Base-by-base conservation (phyloP, 2,113 vertebrate genomes). In the Catharus fuscescens region DNA sequence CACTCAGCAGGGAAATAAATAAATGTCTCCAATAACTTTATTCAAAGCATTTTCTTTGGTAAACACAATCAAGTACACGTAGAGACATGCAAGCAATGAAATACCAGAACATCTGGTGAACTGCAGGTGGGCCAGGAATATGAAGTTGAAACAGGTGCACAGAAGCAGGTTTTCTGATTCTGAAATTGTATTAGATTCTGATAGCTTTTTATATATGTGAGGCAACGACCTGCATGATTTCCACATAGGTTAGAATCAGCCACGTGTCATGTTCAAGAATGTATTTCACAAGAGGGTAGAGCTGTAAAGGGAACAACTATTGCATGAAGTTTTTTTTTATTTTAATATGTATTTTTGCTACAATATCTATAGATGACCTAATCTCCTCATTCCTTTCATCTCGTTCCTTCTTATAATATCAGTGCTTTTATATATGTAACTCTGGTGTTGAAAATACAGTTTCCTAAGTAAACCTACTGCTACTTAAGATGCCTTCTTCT, bases 91-190 rank as follows among this genome's bases (percentile, higher is more conserved):
- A 91, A 92, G 52, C 48, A 93, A 44, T 73, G 69, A 95, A 96
- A 96, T 78, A 91, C 48, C 42, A 86, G 80, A 97, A 94, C 95
- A 96, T 96, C 94, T 97, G 89, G 74, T 87, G 60, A 95, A 70
- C 89, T 93, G 92, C 91, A 86, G 81, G 69, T 90, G 86, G 90
- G 61, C 85, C 78, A 72, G 74, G 54, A 95, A 74, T 81, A 80
- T 36, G 86, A 70, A 86, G 31, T 84, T 9, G 20, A 90, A 95
- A 80, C 66, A 96, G 86, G 82, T 95, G 91, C 62, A 67, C 62
- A 36, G 73, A 96, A 91, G 69, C 84, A 94, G 61, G 50, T 94
- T 96, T 96, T 90, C 88, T 73, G 60, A 52, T 80, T 80, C 85
- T 92, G 85, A 92, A 96, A 95, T 93, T 92, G 59, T 76, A 67